Conservation (phyloP, 2,888 invertebrate genomes). For the Scelioninae gen. 1 region DNA sequence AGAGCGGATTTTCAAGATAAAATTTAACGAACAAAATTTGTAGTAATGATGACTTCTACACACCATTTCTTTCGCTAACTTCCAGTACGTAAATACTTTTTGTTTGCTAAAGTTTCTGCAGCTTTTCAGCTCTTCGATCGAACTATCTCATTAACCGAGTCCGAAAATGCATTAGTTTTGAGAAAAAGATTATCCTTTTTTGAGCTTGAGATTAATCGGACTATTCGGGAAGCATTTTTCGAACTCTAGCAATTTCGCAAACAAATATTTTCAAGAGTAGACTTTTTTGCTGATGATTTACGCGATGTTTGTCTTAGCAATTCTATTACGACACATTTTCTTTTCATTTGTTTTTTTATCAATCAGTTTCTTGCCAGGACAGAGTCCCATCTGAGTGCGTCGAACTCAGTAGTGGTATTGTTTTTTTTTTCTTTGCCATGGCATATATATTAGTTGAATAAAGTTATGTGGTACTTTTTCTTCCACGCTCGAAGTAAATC, state of each 20-base stretch:
- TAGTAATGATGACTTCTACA: constrained; percentile 35
- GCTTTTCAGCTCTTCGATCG: constrained; percentile 21
- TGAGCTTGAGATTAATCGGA: no score
- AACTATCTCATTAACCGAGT: constrained; percentile 25
- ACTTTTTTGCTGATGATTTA: constrained; percentile 27
- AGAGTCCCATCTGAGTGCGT: constrained; percentile 30
- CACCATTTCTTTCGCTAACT: constrained; percentile 33
- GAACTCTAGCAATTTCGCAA: constrained; percentile 25
- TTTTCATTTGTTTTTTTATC: constrained; percentile 45
- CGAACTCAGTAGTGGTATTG: constrained; percentile 25
- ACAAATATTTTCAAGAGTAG: constrained; percentile 23
- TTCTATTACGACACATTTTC: constrained; percentile 40
- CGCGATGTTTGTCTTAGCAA: constrained; percentile 42
- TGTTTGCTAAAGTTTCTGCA: constrained; percentile 20
- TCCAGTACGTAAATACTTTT: constrained; percentile 24
- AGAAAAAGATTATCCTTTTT: not conserved
- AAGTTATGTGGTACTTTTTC: constrained; percentile 58
- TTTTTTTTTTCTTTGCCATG: constrained; percentile 25
- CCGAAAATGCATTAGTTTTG: constrained; percentile 16
- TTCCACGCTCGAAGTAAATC: no score
- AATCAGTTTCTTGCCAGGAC: constrained; percentile 41
- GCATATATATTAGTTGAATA: constrained; percentile 46
- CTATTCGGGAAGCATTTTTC: constrained; percentile 2
- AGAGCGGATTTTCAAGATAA: constrained; percentile 37
- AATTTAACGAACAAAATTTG: constrained; percentile 49